Evolutionary conservation across 2,888 invertebrate genomes (phyloP), one percentile per base, ranked within the genome.

Genomic region (Drosophila leonis): DNA sequence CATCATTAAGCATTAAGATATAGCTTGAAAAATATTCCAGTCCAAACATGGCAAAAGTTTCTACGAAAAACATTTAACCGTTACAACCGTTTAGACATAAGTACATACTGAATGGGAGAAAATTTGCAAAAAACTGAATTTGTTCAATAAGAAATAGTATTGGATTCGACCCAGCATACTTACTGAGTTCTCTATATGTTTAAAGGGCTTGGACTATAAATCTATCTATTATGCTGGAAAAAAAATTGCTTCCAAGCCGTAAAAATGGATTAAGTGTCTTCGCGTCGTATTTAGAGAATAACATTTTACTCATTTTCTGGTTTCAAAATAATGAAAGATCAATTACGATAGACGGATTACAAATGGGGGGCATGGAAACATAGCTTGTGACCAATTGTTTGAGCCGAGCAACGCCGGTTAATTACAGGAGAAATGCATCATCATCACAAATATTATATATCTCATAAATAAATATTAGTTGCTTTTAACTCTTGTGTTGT

Each of bases 391-490:
- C n/a, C n/a, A n/a, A 6, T 39, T n/a, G n/a, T 29, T 46, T 1
- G 27, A 9, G 5, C 27, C 15, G 9, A 15, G 15, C 9, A 8
- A 46, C 15, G 15, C 27, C 44, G 15, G 15, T 12, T 29, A n/a
- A n/a, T 48, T n/a, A 12, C 6, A 29, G 24, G 24, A n/a, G 10
- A n/a, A 10, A n/a, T 48, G 5, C 48, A 29, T n/a, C 33, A 59
- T 49, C 20, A 33, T 49, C 49, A 49, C 7, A 31, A 31, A 18
- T 33, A 24, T 13, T 9, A 27, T 3, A 24, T 3, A 24, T 3
- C 2, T 3, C 2, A 24, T 3, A 64, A 13, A 39, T 9, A 24
- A 6, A 39, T 29, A n/a, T 70, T 52, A 37, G 10, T 44, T 66
- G 27, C 44, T 31, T 46, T 46, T 44, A 10, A 0, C 39, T 27